A percentile compares a stretch with the other conserved stretches of the same genome.
These are phyloP conservation scores for Chrysemys picta DNA, from an alignment of 2,113 vertebrate genomes.

Conservation along the genomic window DNA sequence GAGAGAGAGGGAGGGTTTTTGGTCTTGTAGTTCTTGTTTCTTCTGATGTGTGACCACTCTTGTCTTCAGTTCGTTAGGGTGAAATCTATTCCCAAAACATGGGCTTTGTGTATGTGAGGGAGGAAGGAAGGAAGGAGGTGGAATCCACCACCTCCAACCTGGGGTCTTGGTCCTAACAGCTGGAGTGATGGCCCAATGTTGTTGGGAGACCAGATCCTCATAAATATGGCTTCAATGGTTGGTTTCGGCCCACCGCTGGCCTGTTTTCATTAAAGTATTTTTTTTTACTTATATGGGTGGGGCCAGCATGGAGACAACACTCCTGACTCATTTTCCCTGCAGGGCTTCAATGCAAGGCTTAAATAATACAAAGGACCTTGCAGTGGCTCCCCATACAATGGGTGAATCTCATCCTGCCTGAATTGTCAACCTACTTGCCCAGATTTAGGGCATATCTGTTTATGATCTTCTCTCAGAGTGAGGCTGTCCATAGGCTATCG, in stretches of 20 bases:
- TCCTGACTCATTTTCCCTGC: background rate
- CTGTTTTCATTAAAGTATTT: background rate
- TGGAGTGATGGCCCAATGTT: background rate
- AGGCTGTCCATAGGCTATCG: background rate
- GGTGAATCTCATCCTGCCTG: background rate
- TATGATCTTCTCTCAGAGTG: rapidly evolving
- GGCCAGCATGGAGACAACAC: background rate
- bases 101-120: background rate
- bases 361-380: background rate
- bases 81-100: background rate
- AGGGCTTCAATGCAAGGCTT: background rate
- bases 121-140: background rate
- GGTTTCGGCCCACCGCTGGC: rapidly evolving
- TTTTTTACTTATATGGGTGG: background rate
- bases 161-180: background rate
- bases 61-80: background rate
- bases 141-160: background rate
- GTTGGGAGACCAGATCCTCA: background rate
- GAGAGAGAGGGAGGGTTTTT: background rate
- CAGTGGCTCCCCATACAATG: background rate
- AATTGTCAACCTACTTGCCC: background rate
- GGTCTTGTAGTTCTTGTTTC: background rate
- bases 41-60: background rate
- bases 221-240: background rate
- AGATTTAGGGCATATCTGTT: background rate